Base-by-base conservation (phyloP, 2,888 invertebrate species). In the Plebejus anna region DNA sequence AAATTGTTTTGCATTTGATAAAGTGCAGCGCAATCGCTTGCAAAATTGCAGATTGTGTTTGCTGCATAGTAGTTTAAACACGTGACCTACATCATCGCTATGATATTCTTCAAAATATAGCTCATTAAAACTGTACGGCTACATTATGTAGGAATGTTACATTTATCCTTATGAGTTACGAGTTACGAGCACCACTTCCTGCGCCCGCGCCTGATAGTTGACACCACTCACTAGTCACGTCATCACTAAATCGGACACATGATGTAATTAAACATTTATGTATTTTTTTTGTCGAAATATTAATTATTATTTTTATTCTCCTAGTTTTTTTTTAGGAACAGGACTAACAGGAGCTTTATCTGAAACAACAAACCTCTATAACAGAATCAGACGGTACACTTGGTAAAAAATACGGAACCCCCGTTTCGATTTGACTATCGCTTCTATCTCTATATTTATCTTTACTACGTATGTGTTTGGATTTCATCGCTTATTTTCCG, bases 141-240 rank as follows among this genome's bases (percentile, higher is more conserved):
- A 66, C 5, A 16, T 32, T 66, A 66, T 61, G 55, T 55, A 55
- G 55, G 55, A 55, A 55, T 55, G 61, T 66, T 32, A 66, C 32
- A 32, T 66, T 66, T 66, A 66, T 66, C 66, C 66, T 66, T 16
- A 36, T 11, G 22, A 32, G 1, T 2, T 32, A 32, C 2, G 9
- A 47, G 47, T 47, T 47, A 47, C 47, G 66, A 66, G 66, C 66
- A 36, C 66, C 66, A 13, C 66, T 36, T 66, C 66, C 66, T 66
- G 66, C 66, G 66, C 66, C 66, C 36, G 66, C 66, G 66, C 66
- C 66, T 66, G 61, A 66, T 66, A 32, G 28, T 28, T 11, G 22
- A 22, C 7, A 11, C 28, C 4, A 32, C 66, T 66, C 4, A 36
- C 28, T 13, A 32, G 32, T 66, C 4, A 36, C 32, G 66, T 66